These are phyloP conservation scores for Rapana venosa DNA, from an alignment of 2,888 invertebrate species.

Conservation along the genomic window DNA sequence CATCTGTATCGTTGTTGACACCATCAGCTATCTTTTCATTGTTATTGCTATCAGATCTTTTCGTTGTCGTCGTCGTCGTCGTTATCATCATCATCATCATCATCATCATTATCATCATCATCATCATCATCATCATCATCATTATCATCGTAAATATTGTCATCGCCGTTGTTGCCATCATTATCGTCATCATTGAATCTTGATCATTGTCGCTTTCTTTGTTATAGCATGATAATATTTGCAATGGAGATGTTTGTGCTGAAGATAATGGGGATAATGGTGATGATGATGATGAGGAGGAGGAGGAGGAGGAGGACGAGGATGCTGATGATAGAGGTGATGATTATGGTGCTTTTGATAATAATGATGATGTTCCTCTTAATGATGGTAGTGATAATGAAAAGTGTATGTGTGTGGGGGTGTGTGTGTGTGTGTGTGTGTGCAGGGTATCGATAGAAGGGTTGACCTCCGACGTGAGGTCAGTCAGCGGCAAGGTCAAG, in stretches of 20 bases:
- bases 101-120: background rate
- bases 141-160: background rate
- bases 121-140: background rate
- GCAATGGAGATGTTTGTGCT: background rate
- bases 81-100: background rate
- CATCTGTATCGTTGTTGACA: too few relatives aligned
- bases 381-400: too few relatives aligned
- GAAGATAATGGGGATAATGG: background rate
- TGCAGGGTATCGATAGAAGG: constrained; percentile 68
- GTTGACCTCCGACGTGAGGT: constrained; percentile 63
- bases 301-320: too few relatives aligned
- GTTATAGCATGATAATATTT: background rate
- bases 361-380: too few relatives aligned
- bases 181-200: background rate
- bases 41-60: too few relatives aligned
- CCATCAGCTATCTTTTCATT: too few relatives aligned
- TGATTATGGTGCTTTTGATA: too few relatives aligned
- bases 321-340: too few relatives aligned
- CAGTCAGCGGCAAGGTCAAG: constrained; percentile 64
- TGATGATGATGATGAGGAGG: background rate
- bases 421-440: constrained; percentile 2
- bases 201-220: background rate
- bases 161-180: too few relatives aligned
- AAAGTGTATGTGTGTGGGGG: too few relatives aligned
- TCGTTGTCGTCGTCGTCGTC: too few relatives aligned